These are phyloP conservation scores for Agonopterix heracliana DNA, from an alignment of 2,888 invertebrate species.

Conservation along the genomic window DNA sequence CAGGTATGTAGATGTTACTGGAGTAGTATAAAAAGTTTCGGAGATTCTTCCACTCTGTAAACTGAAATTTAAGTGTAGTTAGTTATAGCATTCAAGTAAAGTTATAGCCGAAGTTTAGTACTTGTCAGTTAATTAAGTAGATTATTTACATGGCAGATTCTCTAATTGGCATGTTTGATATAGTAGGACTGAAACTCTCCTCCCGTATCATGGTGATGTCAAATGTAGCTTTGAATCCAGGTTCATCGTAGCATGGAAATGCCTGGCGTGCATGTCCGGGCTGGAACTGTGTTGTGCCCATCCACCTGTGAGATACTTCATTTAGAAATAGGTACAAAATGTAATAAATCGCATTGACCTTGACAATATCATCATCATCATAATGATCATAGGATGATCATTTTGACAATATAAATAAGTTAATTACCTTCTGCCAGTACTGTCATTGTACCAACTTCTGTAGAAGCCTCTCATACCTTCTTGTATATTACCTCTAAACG, in stretches of 20 bases:
- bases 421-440: constrained; percentile 30
- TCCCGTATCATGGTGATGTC: constrained; percentile 80
- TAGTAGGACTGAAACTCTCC: constrained; percentile 57
- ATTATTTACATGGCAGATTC: constrained; percentile 30
- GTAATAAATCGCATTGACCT: not conserved
- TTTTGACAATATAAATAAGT: too few relatives aligned
- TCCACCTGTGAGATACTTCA: constrained; percentile 71
- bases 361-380: not conserved
- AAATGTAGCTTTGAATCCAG: constrained; percentile 86
- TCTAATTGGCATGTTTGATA: constrained; percentile 82
- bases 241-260: constrained; percentile 93
- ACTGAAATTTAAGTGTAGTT: constrained; percentile 17
- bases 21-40: constrained; percentile 73
- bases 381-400: too few relatives aligned
- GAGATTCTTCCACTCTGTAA: constrained; percentile 32
- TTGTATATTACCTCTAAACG: constrained; percentile 81
- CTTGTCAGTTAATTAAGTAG: not conserved
- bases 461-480: constrained; percentile 87
- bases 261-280: constrained; percentile 86
- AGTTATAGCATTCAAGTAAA: not conserved
- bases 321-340: not conserved
- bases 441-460: constrained; percentile 82
- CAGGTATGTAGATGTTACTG: constrained; percentile 87
- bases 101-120: not conserved
- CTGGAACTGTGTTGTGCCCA: constrained; percentile 88